Evolutionary conservation across 1,140 invertebrate species (phyloP), one percentile per base, ranked within the genome.

Genomic region (Pseudachorutes palmiensis): DNA sequence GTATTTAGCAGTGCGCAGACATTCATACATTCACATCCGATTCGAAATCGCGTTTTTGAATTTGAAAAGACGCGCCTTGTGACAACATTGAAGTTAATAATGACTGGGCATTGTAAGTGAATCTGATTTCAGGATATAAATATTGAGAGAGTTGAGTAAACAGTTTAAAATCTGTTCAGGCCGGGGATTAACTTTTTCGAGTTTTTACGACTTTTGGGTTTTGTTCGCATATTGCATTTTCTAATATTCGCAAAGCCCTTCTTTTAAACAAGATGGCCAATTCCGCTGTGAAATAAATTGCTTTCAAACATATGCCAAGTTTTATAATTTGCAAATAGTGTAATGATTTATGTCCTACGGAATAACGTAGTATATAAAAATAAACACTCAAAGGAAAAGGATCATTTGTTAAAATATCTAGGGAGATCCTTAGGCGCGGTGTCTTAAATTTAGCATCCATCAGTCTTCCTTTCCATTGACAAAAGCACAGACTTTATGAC

Each of bases 121-220:
- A 63, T 69, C 63, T 57, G 62, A 69, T 62, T 58, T 62, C 30
- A 69, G 68, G 68, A 69, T 69, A 62, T 64, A 69, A 69, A 69
- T 69, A 69, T 69, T 68, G 55, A 61, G 30, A 60, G 60, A 64
- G 49, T 64, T 51, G 22, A 68, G 55, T 59, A 63, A 64, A 64
- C 55, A 64, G 24, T 36, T 64, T 16, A 14, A 55, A 55, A 55
- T 45, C 36, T 45, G 36, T 19, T 45, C 36, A 45, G 19, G 9
- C 9, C 36, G n/a, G n/a, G n/a, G n/a, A n/a, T n/a, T n/a, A n/a
- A n/a, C n/a, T n/a, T n/a, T n/a, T n/a, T n/a, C n/a, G n/a, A n/a
- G n/a, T n/a, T n/a, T n/a, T n/a, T n/a, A n/a, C n/a, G n/a, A n/a
- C n/a, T n/a, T n/a, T n/a, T n/a, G n/a, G n/a, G n/a, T n/a, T n/a